These are phyloP conservation scores for Canis aureus DNA, from an alignment of 2,113 vertebrate genomes.

Conservation along the genomic window DNA sequence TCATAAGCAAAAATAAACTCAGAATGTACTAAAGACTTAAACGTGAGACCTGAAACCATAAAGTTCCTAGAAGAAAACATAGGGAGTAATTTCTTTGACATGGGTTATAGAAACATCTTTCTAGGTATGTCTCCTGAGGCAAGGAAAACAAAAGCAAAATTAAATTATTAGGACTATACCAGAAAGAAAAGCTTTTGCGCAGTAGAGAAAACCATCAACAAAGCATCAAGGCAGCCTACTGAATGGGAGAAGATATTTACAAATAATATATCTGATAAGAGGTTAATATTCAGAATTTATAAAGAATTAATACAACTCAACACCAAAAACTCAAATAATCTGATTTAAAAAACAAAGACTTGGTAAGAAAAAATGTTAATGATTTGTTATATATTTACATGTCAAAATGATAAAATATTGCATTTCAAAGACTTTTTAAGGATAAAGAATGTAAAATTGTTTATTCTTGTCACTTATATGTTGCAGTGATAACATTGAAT, in stretches of 20 bases:
- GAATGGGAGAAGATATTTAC: background rate
- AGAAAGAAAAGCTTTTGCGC: background rate
- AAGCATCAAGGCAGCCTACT: background rate
- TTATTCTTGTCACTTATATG: background rate
- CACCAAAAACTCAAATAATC: background rate
- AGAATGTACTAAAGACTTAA: background rate
- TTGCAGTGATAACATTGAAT: background rate
- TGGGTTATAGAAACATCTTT: background rate
- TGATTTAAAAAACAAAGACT: background rate
- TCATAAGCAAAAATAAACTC: background rate
- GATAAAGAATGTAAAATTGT: background rate
- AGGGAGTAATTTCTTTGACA: background rate
- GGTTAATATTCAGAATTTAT: background rate
- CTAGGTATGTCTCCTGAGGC: background rate
- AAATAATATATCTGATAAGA: background rate
- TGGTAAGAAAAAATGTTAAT: background rate
- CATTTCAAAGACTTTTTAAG: background rate
- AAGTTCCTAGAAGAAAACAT: background rate
- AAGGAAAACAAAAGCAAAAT: background rate
- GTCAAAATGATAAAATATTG: background rate
- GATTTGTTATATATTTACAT: background rate
- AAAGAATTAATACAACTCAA: background rate
- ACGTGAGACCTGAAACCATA: background rate
- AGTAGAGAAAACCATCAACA: background rate
- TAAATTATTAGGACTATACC: background rate